phyloP scores from a whole-genome alignment of 1,140 invertebrate species.

The Drosophila murphyi region DNA sequence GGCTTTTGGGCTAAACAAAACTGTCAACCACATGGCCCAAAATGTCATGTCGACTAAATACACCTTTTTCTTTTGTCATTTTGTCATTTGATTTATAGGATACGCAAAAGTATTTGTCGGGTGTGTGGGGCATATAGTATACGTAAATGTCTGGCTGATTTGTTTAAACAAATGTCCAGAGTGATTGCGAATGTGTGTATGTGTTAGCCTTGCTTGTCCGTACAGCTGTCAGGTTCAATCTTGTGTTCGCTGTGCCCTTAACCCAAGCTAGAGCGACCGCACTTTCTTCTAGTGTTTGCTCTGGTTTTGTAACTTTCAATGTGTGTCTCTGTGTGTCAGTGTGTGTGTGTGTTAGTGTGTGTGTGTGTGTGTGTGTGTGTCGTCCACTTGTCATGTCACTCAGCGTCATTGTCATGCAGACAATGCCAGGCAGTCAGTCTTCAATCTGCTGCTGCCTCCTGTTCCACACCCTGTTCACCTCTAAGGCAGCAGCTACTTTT shows the following conservation, averaged over 20 bases:
- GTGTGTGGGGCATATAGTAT: conserved; percentile 19
- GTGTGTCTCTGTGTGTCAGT: background rate
- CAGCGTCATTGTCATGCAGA: conserved; percentile 73
- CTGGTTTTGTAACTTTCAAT: conserved; percentile 34
- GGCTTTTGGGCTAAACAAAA: conserved; percentile 24
- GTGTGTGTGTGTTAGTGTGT: conserved; percentile 17
- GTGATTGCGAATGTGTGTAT: conserved; percentile 20
- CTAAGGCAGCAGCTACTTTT: conserved; percentile 31
- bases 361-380: conserved; percentile 43
- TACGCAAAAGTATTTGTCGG: conserved; percentile 47
- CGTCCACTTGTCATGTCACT: conserved; percentile 82
- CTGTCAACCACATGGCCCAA: conserved; percentile 40
- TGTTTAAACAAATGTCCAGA: conserved; percentile 72
- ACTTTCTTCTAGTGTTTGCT: conserved; percentile 57
- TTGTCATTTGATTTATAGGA: conserved; percentile 74
- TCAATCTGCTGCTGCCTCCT: conserved; percentile 24
- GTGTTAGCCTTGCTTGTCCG: conserved; percentile 49
- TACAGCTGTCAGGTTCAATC: conserved; percentile 73
- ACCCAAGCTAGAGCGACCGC: conserved; percentile 41
- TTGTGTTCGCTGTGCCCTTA: conserved; percentile 42
- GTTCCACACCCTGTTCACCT: no score
- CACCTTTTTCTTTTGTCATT: conserved; percentile 49
- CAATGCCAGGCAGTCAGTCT: conserved; percentile 54
- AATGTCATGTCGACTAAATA: conserved; percentile 70
- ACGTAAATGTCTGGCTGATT: conserved; percentile 62